Conservation (phyloP, 1,140 invertebrate genomes). For the Chrysomallon squamiferum region DNA sequence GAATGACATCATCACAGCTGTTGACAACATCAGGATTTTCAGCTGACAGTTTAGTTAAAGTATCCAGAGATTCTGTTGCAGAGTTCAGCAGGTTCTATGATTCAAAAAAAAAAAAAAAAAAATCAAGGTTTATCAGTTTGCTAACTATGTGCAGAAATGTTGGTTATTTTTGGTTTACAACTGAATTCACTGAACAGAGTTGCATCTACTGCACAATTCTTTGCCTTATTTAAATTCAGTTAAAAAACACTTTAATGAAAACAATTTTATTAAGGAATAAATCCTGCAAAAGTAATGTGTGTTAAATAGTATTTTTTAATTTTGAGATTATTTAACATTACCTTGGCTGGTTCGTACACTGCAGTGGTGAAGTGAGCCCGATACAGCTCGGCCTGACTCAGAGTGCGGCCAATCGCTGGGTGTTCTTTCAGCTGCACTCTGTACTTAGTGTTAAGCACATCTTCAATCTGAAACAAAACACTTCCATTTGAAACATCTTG, state of each 20-base stretch:
- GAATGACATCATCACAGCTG: conserved; percentile 15
- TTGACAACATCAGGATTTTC: not conserved
- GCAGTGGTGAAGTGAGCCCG: conserved; percentile 38
- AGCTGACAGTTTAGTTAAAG: conserved; percentile 4
- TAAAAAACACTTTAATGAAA: no score
- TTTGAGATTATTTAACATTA: conserved; percentile 3
- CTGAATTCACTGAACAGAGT: no score
- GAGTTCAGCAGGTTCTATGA: conserved; percentile 13
- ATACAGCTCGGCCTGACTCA: conserved; percentile 43
- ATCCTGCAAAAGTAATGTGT: no score
- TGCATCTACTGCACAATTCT: no score
- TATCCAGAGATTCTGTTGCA: conserved; percentile 22
- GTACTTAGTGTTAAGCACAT: conserved; percentile 28
- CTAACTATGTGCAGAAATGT: no score
- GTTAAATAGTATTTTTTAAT: no score
- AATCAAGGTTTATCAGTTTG: no score
- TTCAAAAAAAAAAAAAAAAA: no score
- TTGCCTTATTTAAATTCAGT: no score
- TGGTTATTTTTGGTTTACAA: no score
- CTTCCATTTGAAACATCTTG: not conserved
- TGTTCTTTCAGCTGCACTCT: conserved; percentile 31
- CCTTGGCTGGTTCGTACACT: conserved; percentile 44
- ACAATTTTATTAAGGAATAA: no score
- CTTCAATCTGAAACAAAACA: conserved; percentile 34
- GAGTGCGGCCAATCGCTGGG: conserved; percentile 31